Percentiles rank a stretch among this genome's conserved stretches.
These are phyloP conservation scores for Drosophila repletoides DNA, from an alignment of 1,140 invertebrate species.

Conservation along the genomic window DNA sequence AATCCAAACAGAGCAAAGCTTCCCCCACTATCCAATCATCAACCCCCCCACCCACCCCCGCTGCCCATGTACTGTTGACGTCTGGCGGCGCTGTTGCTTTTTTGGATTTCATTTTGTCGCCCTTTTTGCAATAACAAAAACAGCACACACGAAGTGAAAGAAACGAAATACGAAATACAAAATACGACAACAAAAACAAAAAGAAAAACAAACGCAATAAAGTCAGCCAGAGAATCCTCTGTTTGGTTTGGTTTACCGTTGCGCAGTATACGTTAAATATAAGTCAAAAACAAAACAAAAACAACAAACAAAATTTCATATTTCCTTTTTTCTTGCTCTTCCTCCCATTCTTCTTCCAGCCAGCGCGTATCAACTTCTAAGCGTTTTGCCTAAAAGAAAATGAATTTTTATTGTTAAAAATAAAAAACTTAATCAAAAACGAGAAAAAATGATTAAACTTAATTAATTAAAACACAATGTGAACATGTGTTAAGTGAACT, in stretches of 20 bases:
- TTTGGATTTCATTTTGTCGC: conserved; percentile 62
- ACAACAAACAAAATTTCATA: conserved; percentile 2
- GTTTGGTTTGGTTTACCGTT: conserved; percentile 42
- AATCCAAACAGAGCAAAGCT: conserved; percentile 56
- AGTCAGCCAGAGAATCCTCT: conserved; percentile 14
- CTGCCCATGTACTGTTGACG: conserved; percentile 5
- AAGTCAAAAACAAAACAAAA: conserved; percentile 31
- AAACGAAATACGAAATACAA: no score
- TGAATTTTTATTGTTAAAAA: conserved; percentile 59
- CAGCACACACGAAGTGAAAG: conserved; percentile 17
- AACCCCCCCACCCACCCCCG: not conserved
- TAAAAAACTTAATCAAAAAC: conserved; percentile 33
- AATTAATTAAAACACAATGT: conserved; percentile 46
- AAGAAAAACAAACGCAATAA: conserved; percentile 10
- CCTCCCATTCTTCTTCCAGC: conserved; percentile 37
- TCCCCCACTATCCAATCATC: not conserved
- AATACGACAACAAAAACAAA: conserved; percentile 24
- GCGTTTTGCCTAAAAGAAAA: conserved; percentile 50
- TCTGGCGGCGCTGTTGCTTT: conserved; percentile 62
- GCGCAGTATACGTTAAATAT: no score
- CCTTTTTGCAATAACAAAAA: conserved; percentile 58
- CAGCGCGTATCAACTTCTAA: conserved; percentile 45
- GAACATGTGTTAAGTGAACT: conserved; percentile 68
- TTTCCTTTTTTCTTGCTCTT: conserved; percentile 25
- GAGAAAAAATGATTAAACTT: conserved; percentile 12